Evolutionary conservation across 2,888 invertebrate species (phyloP), one percentile per base, ranked within the genome.

Genomic region (Chouioia cunea): DNA sequence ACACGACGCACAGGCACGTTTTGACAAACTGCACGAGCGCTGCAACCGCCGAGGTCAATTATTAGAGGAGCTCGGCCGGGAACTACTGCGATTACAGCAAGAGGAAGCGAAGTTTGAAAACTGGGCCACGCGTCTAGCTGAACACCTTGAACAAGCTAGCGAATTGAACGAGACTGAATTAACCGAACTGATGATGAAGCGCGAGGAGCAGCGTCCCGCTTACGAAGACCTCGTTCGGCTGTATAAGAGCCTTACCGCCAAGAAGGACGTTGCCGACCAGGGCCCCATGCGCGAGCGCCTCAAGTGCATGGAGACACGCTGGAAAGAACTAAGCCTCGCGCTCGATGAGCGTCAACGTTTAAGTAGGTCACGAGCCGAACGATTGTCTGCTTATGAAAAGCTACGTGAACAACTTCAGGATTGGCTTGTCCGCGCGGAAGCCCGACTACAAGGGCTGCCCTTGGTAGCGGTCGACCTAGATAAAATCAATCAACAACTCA

Each of bases 391-490:
- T 27, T 97, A 97, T 81, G 97, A 97, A 84, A 90, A 90, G 27
- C 88, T 97, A 23, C 92, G 93, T 79, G 91, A 92, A 74, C 93
- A 95, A 86, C 93, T 95, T 0, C 85, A 93, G 15, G 92, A 93
- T 65, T 98, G 97, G 97, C 88, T 98, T 58, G 90, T 90, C 8
- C 89, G 88, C 23, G 95, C 93, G 84, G 97, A 98, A 85, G 89
- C 87, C 27, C 90, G 91, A 77, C 90, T 97, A 0, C 90, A 91
- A 70, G 89, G 91, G 36, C 87, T 97, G 58, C 91, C 94, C 72
- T 91, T 95, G 0, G 95, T 97, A 0, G 97, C 97, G 0, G 90
- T 97, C 0, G 96, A 97, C 83, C 87, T 95, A 75, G 96, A 97
- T 56, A 90, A 91, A 50, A 88, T 97, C 63, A 94, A 93, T 75